Percentiles rank a stretch among this genome's conserved stretches.
Conservation (phyloP, 2,888 invertebrate species). For the Agonopterix alstromeriana region DNA sequence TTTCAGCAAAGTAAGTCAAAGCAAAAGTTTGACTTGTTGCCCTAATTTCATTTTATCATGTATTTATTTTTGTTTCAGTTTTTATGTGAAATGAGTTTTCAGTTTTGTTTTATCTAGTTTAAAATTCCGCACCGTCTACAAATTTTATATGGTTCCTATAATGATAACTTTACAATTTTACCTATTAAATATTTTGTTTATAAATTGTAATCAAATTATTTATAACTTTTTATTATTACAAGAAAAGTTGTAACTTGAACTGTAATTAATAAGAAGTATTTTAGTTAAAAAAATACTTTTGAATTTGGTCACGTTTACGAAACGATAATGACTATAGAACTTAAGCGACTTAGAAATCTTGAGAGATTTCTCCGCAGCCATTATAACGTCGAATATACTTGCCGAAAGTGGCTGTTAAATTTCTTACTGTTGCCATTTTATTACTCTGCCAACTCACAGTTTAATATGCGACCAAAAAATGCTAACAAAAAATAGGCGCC, state of each 20-base stretch:
- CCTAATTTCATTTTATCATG: slow-evolving; percentile 58
- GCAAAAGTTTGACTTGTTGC: slow-evolving; percentile 57
- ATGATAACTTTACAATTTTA: too few species aligned
- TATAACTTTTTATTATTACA: too few species aligned
- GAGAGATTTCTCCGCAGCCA: slow-evolving; percentile 30
- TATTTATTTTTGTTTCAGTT: slow-evolving; percentile 45
- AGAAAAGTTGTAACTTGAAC: too few species aligned
- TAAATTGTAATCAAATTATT: too few species aligned
- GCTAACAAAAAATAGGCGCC: slow-evolving; percentile 72
- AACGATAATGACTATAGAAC: background rate
- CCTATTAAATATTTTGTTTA: too few species aligned
- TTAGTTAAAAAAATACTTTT: too few species aligned
- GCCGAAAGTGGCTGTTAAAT: slow-evolving; percentile 61
- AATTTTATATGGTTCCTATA: too few species aligned
- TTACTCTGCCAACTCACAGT: slow-evolving; percentile 57
- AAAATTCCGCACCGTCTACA: too few species aligned
- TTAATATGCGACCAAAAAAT: slow-evolving; percentile 64
- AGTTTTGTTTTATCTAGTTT: too few species aligned
- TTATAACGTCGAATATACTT: slow-evolving; percentile 44
- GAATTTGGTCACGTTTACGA: too few species aligned
- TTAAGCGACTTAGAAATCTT: background rate
- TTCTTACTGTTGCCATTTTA: slow-evolving; percentile 69
- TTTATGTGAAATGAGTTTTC: slow-evolving; percentile 48
- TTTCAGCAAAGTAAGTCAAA: slow-evolving; percentile 57
- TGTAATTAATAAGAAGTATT: too few species aligned